phyloP scores from a whole-genome alignment of 1,140 invertebrate genomes.

The Araneus ventricosus region DNA sequence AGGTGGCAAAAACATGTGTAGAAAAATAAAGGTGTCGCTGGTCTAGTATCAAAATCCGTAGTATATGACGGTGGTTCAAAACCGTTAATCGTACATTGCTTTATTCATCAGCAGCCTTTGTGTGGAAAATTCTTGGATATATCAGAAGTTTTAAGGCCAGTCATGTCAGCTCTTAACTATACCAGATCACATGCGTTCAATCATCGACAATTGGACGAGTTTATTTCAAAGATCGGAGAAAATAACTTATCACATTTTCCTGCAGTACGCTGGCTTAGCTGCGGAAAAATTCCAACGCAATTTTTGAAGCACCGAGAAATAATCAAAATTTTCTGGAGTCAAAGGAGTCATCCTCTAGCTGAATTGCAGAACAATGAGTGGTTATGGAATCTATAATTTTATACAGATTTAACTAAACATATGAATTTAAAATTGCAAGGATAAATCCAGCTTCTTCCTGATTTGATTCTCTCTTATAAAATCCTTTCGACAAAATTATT shows the following conservation, averaged over 20 bases:
- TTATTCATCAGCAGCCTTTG: conserved; percentile 79
- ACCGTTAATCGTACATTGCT: conserved; percentile 78
- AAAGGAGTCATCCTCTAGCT: conserved; percentile 19
- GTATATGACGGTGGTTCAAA: conserved; percentile 42
- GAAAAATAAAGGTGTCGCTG: conserved; percentile 77
- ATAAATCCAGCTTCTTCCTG: conserved; percentile 37
- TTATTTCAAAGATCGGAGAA: too few species aligned
- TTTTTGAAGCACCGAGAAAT: conserved; percentile 77
- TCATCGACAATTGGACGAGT: conserved; percentile 77
- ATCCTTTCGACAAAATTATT: too few species aligned
- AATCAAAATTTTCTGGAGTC: too few species aligned
- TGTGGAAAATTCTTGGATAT: conserved; percentile 76
- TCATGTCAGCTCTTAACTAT: conserved; percentile 78
- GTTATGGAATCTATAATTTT: background rate
- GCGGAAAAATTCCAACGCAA: too few species aligned
- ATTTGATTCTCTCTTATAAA: background rate
- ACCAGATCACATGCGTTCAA: conserved; percentile 78
- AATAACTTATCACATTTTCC: too few species aligned
- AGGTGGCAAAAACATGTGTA: too few species aligned
- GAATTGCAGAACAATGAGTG: background rate
- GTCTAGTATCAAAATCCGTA: background rate
- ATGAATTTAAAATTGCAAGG: conserved; percentile 12
- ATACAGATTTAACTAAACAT: background rate
- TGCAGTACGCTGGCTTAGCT: too few species aligned
- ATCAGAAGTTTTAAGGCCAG: conserved; percentile 76